Conservation (phyloP, 2,113 vertebrate species). For the Speoplatyrhinus poulsoni region DNA sequence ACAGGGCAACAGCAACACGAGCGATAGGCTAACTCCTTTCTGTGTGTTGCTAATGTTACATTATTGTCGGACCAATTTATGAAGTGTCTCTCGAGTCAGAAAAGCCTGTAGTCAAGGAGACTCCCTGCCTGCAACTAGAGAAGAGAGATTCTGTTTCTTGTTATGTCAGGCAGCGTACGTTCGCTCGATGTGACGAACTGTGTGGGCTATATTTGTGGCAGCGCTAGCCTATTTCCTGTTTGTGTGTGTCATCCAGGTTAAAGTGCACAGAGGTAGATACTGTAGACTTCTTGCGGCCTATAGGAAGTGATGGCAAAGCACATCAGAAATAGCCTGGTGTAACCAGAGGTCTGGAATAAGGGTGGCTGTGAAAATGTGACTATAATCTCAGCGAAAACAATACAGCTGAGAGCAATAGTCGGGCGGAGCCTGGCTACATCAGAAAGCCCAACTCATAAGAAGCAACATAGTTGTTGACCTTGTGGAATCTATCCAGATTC, state of each 20-base stretch:
- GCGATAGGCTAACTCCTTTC: neutral
- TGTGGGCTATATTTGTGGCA: neutral
- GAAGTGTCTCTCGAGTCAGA: neutral
- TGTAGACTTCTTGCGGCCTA: too few relatives aligned
- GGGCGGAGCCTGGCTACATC: too few relatives aligned
- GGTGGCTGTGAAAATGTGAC: too few relatives aligned
- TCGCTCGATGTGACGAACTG: neutral
- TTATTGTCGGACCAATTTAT: conserved; percentile 9
- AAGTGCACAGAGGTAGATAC: too few relatives aligned
- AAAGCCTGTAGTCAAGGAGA: neutral
- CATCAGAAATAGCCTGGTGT: too few relatives aligned
- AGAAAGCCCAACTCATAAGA: too few relatives aligned
- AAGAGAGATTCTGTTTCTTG: neutral
- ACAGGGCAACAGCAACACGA: neutral
- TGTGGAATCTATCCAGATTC: too few relatives aligned
- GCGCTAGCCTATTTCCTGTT: neutral
- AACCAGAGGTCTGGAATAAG: too few relatives aligned
- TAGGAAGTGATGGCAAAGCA: too few relatives aligned
- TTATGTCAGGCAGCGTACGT: neutral
- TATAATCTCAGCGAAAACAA: too few relatives aligned
- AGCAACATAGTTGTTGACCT: too few relatives aligned
- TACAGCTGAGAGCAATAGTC: too few relatives aligned
- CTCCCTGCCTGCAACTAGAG: neutral
- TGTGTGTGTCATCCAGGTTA: neutral
- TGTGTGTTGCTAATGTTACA: neutral